A percentile compares a stretch with the other conserved stretches of the same genome.
phyloP scores from a whole-genome alignment of 2,797 vertebrate genomes.

The Pagetopsis macropterus region DNA sequence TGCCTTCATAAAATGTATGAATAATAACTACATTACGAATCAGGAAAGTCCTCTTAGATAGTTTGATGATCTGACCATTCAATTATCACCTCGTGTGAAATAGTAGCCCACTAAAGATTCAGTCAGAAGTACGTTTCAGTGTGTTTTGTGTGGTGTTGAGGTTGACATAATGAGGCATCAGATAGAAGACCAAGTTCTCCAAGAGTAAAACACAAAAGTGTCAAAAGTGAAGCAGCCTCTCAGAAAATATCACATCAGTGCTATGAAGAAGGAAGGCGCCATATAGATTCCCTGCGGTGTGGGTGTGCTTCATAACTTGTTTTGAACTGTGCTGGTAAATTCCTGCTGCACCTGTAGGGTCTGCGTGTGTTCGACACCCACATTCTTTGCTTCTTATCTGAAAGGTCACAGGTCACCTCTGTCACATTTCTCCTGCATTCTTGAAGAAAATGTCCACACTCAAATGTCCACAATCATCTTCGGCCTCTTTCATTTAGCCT shows the following conservation, averaged over 20 bases:
- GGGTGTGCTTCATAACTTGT: slow-evolving; percentile 14
- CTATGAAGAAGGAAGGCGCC: slow-evolving; percentile 12
- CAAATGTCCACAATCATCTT: neutral
- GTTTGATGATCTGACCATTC: neutral
- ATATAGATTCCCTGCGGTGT: neutral
- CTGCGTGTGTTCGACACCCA: slow-evolving; percentile 23
- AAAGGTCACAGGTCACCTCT: slow-evolving; percentile 42
- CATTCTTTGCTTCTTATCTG: slow-evolving; percentile 25
- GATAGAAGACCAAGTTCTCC: slow-evolving; percentile 2
- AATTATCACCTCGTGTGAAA: neutral
- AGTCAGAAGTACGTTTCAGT: slow-evolving; percentile 9
- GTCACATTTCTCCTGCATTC: slow-evolving; percentile 30
- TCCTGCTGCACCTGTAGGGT: slow-evolving; percentile 39
- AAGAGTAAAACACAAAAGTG: slow-evolving; percentile 35
- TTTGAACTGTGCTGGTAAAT: slow-evolving; percentile 28
- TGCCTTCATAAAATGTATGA: neutral
- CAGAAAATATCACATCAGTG: slow-evolving; percentile 55
- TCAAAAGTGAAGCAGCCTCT: slow-evolving; percentile 44
- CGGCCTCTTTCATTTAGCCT: slow-evolving; percentile 5
- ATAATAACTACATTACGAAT: slow-evolving; percentile 13
- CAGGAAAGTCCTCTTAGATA: neutral
- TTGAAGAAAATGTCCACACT: neutral
- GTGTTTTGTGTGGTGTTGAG: slow-evolving; percentile 25
- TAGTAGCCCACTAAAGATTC: slow-evolving; percentile 2
- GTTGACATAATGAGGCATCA: slow-evolving; percentile 6